phyloP scores from a whole-genome alignment of 2,113 vertebrate species.

The Platycercus adscitus region DNA sequence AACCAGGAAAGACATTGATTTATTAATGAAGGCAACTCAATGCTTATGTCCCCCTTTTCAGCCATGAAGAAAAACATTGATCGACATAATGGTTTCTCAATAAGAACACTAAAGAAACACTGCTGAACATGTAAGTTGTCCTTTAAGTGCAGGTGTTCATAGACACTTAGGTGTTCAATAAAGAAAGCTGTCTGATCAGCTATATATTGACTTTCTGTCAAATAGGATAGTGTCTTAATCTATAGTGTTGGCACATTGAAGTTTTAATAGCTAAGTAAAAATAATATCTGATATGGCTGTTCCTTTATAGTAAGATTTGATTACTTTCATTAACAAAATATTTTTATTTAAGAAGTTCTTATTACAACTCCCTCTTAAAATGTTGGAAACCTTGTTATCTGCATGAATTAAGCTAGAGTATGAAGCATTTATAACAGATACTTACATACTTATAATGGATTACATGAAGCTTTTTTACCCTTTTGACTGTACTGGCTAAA shows the following conservation, averaged over 20 bases:
- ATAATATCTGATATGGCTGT: background rate
- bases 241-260: background rate
- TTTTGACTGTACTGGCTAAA: background rate
- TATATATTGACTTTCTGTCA: background rate
- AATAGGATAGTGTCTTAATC: background rate
- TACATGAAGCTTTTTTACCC: background rate
- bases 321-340: background rate
- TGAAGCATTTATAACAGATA: background rate
- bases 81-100: background rate
- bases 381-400: background rate
- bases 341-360: background rate
- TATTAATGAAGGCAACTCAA: slow-evolving; percentile 34
- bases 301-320: background rate
- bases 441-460: background rate
- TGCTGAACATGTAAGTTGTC: background rate
- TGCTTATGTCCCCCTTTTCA: background rate
- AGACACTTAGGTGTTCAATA: background rate
- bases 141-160: background rate
- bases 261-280: background rate
- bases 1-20: slow-evolving; percentile 11
- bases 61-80: background rate
- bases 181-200: background rate
- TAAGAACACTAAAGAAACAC: background rate
- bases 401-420: background rate
- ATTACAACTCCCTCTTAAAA: background rate